Conservation (phyloP, 2,888 invertebrate species). For the Dicranocentrus wangi region DNA sequence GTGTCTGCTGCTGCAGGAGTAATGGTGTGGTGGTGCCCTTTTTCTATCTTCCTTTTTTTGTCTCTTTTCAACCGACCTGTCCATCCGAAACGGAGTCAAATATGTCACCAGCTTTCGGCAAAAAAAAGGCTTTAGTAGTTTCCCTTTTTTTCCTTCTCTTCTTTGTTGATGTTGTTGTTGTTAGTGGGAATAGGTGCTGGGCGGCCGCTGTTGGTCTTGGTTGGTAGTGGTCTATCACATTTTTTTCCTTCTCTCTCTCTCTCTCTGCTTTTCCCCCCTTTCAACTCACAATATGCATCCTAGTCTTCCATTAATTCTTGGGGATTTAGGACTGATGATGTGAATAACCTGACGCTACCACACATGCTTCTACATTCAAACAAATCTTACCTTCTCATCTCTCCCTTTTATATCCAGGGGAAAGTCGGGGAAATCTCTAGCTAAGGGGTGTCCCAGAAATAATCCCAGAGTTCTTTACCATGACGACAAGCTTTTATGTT, state of each 20-base stretch:
- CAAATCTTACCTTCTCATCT: constrained; percentile 41
- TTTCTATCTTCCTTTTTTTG: constrained; percentile 52
- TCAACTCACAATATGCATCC: constrained; percentile 43
- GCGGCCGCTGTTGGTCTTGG: not conserved
- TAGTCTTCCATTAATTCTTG: constrained; percentile 50
- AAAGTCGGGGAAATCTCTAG: too few relatives aligned
- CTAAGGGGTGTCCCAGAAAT: too few relatives aligned
- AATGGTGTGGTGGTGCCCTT: constrained; percentile 52
- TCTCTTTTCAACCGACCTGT: constrained; percentile 61
- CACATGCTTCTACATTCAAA: constrained; percentile 58
- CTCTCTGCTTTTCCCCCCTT: constrained; percentile 36
- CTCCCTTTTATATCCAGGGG: constrained; percentile 14
- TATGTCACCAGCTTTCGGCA: constrained; percentile 57
- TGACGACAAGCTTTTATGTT: too few relatives aligned
- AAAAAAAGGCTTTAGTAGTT: constrained; percentile 42
- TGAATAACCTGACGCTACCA: constrained; percentile 61
- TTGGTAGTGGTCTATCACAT: constrained; percentile 38
- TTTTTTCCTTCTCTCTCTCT: constrained; percentile 38
- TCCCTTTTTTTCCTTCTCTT: constrained; percentile 14
- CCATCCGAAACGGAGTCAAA: constrained; percentile 63
- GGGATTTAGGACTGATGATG: constrained; percentile 55
- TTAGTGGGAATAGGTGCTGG: constrained; percentile 4
- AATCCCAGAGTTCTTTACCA: too few relatives aligned
- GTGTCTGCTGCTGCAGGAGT: not conserved
- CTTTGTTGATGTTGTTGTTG: constrained; percentile 42